Evolutionary conservation across 2,888 invertebrate species (phyloP), one percentile per base, ranked within the genome.

Genomic region (Drosophila buzzatii): DNA sequence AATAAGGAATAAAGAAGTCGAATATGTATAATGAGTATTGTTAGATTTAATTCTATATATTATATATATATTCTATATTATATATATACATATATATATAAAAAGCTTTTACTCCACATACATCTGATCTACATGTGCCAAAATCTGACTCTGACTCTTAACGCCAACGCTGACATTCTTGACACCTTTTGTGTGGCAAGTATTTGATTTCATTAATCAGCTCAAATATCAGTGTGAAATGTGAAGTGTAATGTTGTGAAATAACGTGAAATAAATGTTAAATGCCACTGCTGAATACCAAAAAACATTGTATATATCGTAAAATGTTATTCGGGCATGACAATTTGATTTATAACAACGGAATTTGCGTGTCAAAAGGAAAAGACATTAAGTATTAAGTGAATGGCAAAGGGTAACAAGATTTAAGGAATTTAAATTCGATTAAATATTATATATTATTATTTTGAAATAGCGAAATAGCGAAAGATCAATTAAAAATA

Each of bases 201-300:
- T 53, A 12, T 31, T 42, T 42, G 6, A 20, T 33, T 57, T 57
- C 42, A 44, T 57, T 57, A 72, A 80, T 82, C 63, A 67, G 49
- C 44, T 27, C 42, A 18, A 57, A 67, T 56, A 64, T 52, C 51
- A 39, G 27, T 27, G 27, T 39, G 27, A 9, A 49, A 27, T 42
- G 53, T 5, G 16, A 42, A 41, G 42, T 14, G 42, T 20, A 49
- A 41, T 44, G 16, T 31, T 45, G 47, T 39, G 47, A 53, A 68
- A 73, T 27, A 27, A 69, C 27, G 49, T 53, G 20, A 58, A 74
- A 69, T 33, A 57, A 57, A 44, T 42, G 49, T 44, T 55, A 45
- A 39, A 10, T 31, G 27, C n/a, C 7, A 37, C 27, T n/a, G 20
- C 10, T 49, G 55, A n/a, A 33, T 49, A 44, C 18, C 23, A 5